Evolutionary conservation across 2,113 vertebrate genomes (phyloP), one percentile per base, ranked within the genome.

Genomic region (Balaeniceps rex): DNA sequence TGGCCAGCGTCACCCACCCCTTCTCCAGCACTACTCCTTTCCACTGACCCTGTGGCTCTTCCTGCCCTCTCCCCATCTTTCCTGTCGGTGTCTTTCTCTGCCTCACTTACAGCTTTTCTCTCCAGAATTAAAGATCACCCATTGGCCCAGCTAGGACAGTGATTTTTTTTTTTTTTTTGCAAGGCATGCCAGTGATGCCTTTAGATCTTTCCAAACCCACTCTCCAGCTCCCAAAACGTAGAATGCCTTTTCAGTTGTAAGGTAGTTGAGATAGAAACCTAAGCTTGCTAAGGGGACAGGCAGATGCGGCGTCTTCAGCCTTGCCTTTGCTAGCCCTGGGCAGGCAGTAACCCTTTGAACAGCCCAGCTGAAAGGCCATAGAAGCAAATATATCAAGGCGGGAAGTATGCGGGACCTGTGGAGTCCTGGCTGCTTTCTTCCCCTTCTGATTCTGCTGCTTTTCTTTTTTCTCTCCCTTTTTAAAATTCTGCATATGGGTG

Each of bases 11-110:
- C 69, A 28, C 57, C 14, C 46, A 28, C 14, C 36, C 52, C 40
- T 65, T 51, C 40, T 33, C 66, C 64, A 19, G 51, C 7, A 14
- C 11, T 2, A 22, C 33, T 40, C 19, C 72, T 65, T 64, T 19
- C 29, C 23, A 0, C 33, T 8, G 52, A 21, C 58, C 42, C 63
- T 3, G 0, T 0, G 34, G 22, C 7, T 1, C 44, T 23, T 55
- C 16, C 42, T 57, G 38, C 68, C 49, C 44, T 8, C 12, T 81
- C 40, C 51, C 42, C 36, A 4, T 40, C 49, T 74, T 83, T 68
- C 38, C 38, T 64, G 4, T 4, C 29, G 40, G 38, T 26, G 36
- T 29, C 40, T 81, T 33, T 17, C 21, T 58, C 63, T 77, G 54
- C 87, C 44, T 87, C 52, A 2, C 23, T 83, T 19, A 18, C 14